Percentiles rank a stretch among this genome's conserved stretches.
Evolutionary conservation across 2,797 vertebrate genomes (phyloP).

Genomic region (Sebastes trivittatus): DNA sequence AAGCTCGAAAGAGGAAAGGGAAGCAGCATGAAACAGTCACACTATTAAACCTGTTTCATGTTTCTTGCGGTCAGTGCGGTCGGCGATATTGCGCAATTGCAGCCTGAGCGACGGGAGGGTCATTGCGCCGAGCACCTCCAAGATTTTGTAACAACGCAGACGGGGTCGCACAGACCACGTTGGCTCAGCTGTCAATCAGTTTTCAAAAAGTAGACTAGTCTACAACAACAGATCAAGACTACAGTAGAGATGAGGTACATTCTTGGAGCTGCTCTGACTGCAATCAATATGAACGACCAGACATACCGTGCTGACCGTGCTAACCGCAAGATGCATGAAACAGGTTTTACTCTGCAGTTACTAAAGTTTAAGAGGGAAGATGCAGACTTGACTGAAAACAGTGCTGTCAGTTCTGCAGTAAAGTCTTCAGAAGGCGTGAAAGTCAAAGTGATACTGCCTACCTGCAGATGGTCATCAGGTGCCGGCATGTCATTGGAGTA

Average conservation of each 20-base stretch:
- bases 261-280: accelerated
- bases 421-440: background rate
- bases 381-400: background rate
- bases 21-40: background rate
- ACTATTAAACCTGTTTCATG: no score
- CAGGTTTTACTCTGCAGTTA: background rate
- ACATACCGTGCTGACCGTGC: no score
- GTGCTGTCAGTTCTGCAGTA: background rate
- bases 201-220: no score
- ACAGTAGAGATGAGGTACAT: no score
- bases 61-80: accelerated
- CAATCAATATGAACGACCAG: no score
- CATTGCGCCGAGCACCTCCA: no score
- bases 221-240: no score
- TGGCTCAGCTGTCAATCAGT: no score
- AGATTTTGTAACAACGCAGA: no score
- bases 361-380: background rate
- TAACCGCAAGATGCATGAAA: background rate
- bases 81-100: no score
- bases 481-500: conserved; percentile 84
- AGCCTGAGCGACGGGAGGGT: no score
- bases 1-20: background rate
- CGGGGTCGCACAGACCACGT: no score
- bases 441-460: conserved; percentile 45
- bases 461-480: conserved; percentile 81